phyloP scores from a whole-genome alignment of 2,113 vertebrate genomes.

The Aythya baeri region DNA sequence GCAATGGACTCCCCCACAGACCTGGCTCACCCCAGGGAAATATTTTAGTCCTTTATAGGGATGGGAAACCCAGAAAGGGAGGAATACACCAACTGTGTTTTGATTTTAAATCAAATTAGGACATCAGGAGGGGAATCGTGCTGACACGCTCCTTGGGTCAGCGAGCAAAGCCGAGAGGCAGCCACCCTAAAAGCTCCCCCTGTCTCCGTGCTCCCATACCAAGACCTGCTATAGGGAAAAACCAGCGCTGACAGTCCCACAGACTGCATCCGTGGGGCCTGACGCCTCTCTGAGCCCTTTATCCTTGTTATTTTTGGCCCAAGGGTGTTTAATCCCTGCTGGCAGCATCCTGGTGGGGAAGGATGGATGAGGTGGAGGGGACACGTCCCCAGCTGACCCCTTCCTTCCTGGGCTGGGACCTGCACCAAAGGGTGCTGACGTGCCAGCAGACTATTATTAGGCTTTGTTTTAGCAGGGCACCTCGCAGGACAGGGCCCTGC shows the following conservation, averaged over 20 bases:
- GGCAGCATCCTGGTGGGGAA: not conserved
- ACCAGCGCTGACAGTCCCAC: no score
- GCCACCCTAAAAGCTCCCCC: not conserved
- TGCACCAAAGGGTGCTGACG: not conserved
- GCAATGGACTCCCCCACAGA: not conserved
- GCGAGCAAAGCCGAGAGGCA: not conserved
- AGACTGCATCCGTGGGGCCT: accelerated
- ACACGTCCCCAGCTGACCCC: accelerated
- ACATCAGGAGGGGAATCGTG: accelerated
- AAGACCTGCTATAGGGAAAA: accelerated
- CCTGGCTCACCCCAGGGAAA: accelerated
- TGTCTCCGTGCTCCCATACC: accelerated
- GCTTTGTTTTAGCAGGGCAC: accelerated
- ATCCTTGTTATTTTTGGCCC: not conserved
- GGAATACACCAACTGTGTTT: accelerated
- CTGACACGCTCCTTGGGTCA: accelerated
- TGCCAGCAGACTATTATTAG: not conserved
- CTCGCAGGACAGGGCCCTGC: not conserved
- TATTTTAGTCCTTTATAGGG: accelerated
- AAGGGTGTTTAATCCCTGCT: not conserved
- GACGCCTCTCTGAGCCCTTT: not conserved
- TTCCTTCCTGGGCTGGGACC: not conserved
- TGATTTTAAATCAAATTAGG: not conserved
- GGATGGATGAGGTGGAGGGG: accelerated
- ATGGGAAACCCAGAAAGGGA: not conserved